Evolutionary conservation across 1,140 invertebrate genomes (phyloP), one percentile per base, ranked within the genome.

Genomic region (Triops longicaudatus): DNA sequence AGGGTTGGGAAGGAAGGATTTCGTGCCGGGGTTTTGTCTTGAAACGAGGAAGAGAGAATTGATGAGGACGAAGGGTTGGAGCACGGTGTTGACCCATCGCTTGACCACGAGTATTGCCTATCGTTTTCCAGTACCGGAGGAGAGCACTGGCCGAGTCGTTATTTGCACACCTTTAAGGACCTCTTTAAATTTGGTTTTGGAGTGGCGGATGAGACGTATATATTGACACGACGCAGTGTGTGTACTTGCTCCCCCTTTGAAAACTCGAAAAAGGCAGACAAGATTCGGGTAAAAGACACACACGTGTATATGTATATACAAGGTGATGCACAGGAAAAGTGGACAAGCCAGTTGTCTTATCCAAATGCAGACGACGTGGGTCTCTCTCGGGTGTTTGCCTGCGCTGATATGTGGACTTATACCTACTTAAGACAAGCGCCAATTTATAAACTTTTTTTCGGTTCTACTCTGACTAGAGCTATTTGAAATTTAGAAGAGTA

Each of bases 381-480:
- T 22, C 50, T 63, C 31, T 37, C 31, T 63, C 50, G 14, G 0
- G 7, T 63, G 50, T 63, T 63, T 63, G 50, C 22, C 22, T 7
- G 0, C 14, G 50, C 50, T 63, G 50, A 63, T 63, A 63, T 63
- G 50, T 63, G 2, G 50, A 63, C 50, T 63, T 63, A 63, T 63
- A 63, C 50, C 14, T 63, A 63, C 50, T 63, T 22, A 63, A 63
- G 50, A 63, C 50, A 63, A 63, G 50, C 50, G 22, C 50, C 50
- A 63, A 63, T 63, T 63, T 63, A 63, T 63, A 63, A 63, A 63
- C 50, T 22, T 63, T 63, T 22, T 63, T 63, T 63, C 9, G 50
- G 50, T 63, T 22, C 50, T 22, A 9, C 6, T 63, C 50, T 6
- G 50, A 7, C 7, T 22, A 63, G 50, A 63, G 3, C 50, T 63